Conservation (phyloP, 2,113 vertebrate genomes). For the Nesoenas mayeri region DNA sequence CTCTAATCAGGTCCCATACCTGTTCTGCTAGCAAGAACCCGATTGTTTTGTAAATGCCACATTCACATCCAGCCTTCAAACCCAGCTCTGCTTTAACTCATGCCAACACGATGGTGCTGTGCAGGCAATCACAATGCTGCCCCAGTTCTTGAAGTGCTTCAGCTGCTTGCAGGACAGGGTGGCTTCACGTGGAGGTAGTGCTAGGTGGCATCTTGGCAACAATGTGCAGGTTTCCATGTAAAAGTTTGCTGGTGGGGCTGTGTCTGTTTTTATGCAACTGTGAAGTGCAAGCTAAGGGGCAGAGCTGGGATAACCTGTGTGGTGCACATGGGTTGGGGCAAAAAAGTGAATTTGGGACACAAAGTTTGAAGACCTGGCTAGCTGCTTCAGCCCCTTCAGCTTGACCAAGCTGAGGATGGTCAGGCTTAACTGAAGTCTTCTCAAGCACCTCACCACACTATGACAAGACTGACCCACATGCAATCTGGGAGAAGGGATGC, state of each 20-base stretch:
- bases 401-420: background rate
- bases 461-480: background rate
- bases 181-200: background rate
- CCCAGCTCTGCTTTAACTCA: background rate
- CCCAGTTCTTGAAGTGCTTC: background rate
- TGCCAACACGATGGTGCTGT: background rate
- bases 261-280: accelerated
- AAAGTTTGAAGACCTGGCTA: background rate
- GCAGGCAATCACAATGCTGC: accelerated
- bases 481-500: background rate
- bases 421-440: background rate
- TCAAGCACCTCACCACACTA: background rate
- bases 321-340: background rate
- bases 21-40: background rate
- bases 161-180: background rate
- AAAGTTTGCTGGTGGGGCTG: background rate
- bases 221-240: background rate
- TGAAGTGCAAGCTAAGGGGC: background rate
- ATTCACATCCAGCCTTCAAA: background rate
- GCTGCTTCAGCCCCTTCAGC: background rate
- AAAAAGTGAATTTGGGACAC: accelerated
- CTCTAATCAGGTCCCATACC: background rate
- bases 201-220: background rate
- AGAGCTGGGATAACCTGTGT: background rate
- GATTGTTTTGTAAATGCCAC: background rate